Base-by-base conservation (phyloP, 2,888 invertebrate species). In the Helobdella robusta region DNA sequence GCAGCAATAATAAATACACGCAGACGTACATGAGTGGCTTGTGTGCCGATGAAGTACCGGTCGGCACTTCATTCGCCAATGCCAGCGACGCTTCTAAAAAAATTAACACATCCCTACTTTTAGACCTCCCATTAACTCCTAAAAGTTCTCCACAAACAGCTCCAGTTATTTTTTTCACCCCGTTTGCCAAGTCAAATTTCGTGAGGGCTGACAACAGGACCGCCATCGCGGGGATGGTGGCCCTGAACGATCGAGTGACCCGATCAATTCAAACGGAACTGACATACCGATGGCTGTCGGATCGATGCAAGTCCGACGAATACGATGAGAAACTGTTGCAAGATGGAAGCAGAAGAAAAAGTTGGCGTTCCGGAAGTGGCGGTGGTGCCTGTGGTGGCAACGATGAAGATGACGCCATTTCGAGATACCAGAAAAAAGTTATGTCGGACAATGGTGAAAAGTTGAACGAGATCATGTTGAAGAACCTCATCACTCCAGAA, bases 231-330 rank as follows among this genome's bases (percentile, higher is more conserved):
- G 62, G 62, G 2, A 62, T 62, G 62, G 50, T 62, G 50, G 28
- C 62, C n/a, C 48, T 44, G 3, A 46, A 35, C 20, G 34, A 50
- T 1, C 30, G 50, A 20, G 62, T 62, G 15, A 40, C 46, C 15
- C n/a, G 62, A 30, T 34, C 62, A 3, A 62, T 34, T 15, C 62
- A 62, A 20, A 46, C 62, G 18, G 50, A 62, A 8, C 62, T 62
- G 15, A 46, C 46, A 15, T 62, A 50, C 50, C 48, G 34, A 28
- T 48, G 48, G 4, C 35, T 62, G n/a, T 32, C 46, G 15, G 44
- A 59, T 18, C 30, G 36, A 8, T 34, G 4, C n/a, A 34, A 34
- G 6, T 11, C 25, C 34, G 25, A 59, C 34, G 36, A 15, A 40
- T 15, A 11, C n/a, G n/a, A 40, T 40, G 44, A n/a, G n/a, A n/a